Conservation (phyloP, 1,140 invertebrate species). For the Drosophila truncata region DNA sequence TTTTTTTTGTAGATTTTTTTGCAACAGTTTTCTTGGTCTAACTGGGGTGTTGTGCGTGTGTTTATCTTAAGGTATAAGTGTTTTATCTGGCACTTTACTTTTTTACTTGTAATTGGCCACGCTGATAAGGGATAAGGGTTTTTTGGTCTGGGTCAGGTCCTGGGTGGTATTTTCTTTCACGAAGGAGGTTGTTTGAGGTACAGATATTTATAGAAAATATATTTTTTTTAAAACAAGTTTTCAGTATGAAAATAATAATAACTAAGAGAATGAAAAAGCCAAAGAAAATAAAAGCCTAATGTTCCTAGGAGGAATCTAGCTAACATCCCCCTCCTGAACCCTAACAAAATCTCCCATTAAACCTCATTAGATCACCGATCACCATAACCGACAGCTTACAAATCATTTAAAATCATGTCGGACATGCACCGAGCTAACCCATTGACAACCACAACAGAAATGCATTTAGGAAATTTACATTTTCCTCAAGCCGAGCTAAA, state of each 20-base stretch:
- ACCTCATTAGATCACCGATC: slow-evolving; percentile 60
- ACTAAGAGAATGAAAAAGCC: neutral
- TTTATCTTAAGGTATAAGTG: slow-evolving; percentile 56
- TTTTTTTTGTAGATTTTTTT: slow-evolving; percentile 26
- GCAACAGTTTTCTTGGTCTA: slow-evolving; percentile 41
- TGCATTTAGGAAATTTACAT: slow-evolving; percentile 80
- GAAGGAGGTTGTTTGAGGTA: neutral
- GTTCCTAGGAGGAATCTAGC: no score
- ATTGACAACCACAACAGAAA: slow-evolving; percentile 64
- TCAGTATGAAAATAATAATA: neutral
- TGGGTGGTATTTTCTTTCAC: slow-evolving; percentile 43
- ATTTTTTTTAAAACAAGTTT: neutral
- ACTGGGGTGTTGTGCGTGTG: slow-evolving; percentile 38
- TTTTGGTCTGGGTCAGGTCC: neutral
- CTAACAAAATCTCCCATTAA: slow-evolving; percentile 40
- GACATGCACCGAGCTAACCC: slow-evolving; percentile 39
- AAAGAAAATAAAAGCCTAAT: no score
- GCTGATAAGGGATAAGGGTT: slow-evolving; percentile 59
- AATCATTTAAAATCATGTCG: slow-evolving; percentile 71
- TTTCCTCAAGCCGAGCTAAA: slow-evolving; percentile 47
- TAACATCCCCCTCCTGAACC: no score
- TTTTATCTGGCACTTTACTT: slow-evolving; percentile 77
- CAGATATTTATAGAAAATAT: neutral
- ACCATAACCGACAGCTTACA: slow-evolving; percentile 17
- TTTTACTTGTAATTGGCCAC: slow-evolving; percentile 69